Evolutionary conservation across 2,797 vertebrate species (phyloP), one percentile per base, ranked within the genome.

Genomic region (Ctenochaetus hawaiiensis): DNA sequence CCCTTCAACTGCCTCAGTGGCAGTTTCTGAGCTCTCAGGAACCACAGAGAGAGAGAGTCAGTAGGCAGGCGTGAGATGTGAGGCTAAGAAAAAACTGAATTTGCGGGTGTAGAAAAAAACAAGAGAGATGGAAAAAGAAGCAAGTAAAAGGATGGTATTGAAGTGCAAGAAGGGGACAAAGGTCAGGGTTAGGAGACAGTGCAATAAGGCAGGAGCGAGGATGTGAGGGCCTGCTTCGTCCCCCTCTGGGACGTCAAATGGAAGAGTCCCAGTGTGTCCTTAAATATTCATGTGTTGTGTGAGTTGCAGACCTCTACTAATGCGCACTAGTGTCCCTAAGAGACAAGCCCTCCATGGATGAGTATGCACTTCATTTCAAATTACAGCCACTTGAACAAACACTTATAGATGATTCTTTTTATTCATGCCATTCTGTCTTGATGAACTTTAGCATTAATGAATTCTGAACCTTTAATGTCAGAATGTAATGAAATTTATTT

Each of bases 281-380:
- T 90, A 95, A 95, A 95, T 95, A 95, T 95, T 95, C 87, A 95
- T 94, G 93, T 65, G 67, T 34, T 82, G 78, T 84, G 71, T 86
- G 82, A 91, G 86, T 80, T 82, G 79, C 76, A 82, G 78, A 56
- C 81, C 77, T 81, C 82, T 82, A 87, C 89, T 93, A 94, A 93
- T 94, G 93, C 82, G 90, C 86, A 86, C 77, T 89, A 93, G 88
- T 89, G 90, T 81, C 90, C 92, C 91, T 87, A 17, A 20, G 93
- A 91, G 91, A 91, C 85, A 16, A 68, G 77, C 72, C 75, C 71
- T 90, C 82, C 72, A 69, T 71, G 86, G 86, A 93, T 70, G 83
- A 59, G 75, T 63, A 52, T 80, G 81, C 90, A 90, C 87, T 93
- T 94, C 87, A 94, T 92, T 94, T 93, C 75, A 93, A 91, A 93